Base-by-base conservation (phyloP, 2,888 invertebrate genomes). In the Phania funesta region DNA sequence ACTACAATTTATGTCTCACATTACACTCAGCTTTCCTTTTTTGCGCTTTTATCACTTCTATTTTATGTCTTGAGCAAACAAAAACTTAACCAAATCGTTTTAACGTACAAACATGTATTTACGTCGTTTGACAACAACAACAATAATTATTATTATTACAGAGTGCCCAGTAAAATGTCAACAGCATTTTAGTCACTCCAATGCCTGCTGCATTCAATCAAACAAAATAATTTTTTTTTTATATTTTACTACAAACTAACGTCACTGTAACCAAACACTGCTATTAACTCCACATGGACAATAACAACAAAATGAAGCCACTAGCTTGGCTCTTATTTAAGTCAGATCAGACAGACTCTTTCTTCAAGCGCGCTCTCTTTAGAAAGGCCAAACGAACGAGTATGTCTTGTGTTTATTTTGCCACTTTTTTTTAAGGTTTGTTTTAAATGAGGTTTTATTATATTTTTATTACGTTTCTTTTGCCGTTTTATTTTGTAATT, bases 91-190 rank as follows among this genome's bases (percentile, higher is more conserved):
- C 46, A 56, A 44, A 60, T 16, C 13, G 60, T 38, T 32, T 58
- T 50, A 60, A 71, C 58, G 38, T 60, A 16, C 16, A 71, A 56
- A 50, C n/a, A n/a, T 50, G 5, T 35, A 35, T 54, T 20, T 68
- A 41, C 44, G 26, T 56, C 2, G 46, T 56, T 65, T 38, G 35
- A 58, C 48, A 67, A 7, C 18, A 60, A 18, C 56, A 50, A 64
- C 60, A 71, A 50, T 22, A 62, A 32, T 1, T 8, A 32, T 2
- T 8, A 32, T 2, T 38, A 11, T 2, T 60, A 56, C 35, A 77
- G 70, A 65, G 41, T 52, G 74, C 20, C 22, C 44, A 74, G 22
- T 44, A 78, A 82, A 82, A 82, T 82, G 82, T 78, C 82, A 82
- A 75, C 82, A 78, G 82, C 82, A 78, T 58, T 71, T 76, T 56